Conservation (phyloP, 2,113 vertebrate genomes). For the Edolisoma coerulescens region DNA sequence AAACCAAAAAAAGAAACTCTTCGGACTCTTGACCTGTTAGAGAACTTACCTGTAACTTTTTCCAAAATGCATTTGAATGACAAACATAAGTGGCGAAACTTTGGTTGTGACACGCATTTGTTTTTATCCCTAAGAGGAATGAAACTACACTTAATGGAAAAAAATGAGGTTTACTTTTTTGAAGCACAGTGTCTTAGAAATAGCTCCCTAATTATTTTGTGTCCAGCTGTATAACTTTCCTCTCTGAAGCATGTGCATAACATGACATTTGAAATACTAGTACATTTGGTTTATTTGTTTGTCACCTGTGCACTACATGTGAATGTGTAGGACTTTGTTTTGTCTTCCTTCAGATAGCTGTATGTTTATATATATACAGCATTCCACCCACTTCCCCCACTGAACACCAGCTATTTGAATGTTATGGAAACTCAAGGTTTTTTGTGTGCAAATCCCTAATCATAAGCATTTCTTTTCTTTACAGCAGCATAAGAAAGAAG, state of each 20-base stretch:
- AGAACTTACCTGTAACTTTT: background rate
- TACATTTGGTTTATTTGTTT: background rate
- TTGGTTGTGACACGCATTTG: background rate
- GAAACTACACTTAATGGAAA: background rate
- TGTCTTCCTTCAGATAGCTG: conserved; percentile 16
- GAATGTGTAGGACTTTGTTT: conserved; percentile 25
- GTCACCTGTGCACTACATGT: background rate
- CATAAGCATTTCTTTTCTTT: conserved; percentile 56
- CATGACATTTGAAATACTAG: background rate
- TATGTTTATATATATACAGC: conserved; percentile 49
- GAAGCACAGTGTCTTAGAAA: background rate
- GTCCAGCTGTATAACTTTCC: background rate
- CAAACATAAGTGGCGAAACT: background rate
- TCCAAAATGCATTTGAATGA: background rate
- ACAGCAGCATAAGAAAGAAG: conserved; percentile 65
- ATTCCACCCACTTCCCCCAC: conserved; percentile 1
- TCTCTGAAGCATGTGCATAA: background rate
- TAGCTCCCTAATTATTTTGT: background rate
- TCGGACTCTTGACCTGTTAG: background rate
- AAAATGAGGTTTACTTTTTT: background rate
- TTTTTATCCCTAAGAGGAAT: background rate
- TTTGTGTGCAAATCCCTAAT: conserved; percentile 51
- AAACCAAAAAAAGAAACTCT: background rate
- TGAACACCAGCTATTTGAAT: conserved; percentile 21
- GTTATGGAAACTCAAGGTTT: conserved; percentile 31